Conservation (phyloP, 2,888 invertebrate genomes). For the Cantharis rufa region DNA sequence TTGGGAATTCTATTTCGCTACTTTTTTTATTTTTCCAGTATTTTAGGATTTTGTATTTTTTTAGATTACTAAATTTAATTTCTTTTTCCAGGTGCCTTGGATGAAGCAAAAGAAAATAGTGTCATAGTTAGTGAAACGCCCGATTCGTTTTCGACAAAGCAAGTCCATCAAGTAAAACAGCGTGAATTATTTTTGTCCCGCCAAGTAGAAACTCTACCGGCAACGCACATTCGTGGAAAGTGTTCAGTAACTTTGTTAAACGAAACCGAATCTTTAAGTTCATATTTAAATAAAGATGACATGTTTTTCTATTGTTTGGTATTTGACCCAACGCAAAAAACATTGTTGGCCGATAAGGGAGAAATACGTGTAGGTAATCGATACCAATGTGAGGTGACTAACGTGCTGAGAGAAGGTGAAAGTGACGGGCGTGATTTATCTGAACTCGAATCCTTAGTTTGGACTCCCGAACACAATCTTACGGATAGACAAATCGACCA, state of each 20-base stretch:
- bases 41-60: neutral
- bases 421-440: slow-evolving; percentile 45
- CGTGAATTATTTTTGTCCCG: slow-evolving; percentile 97
- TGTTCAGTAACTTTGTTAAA: slow-evolving; percentile 98
- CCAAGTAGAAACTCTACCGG: slow-evolving; percentile 96
- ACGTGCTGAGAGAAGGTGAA: slow-evolving; percentile 75
- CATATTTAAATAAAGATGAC: slow-evolving; percentile 97
- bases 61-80: neutral
- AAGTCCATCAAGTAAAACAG: slow-evolving; percentile 95
- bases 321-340: slow-evolving; percentile 99
- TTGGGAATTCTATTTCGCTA: no score
- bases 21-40: neutral
- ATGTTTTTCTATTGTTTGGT: slow-evolving; percentile 99
- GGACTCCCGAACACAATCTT: slow-evolving; percentile 91
- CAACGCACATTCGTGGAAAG: slow-evolving; percentile 98
- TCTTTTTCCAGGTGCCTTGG: slow-evolving; percentile 52
- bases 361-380: slow-evolving; percentile 90
- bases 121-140: slow-evolving; percentile 18
- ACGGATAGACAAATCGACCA: slow-evolving; percentile 98
- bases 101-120: slow-evolving; percentile 36
- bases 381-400: slow-evolving; percentile 94
- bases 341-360: slow-evolving; percentile 97
- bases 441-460: slow-evolving; percentile 88
- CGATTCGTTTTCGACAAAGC: slow-evolving; percentile 76
- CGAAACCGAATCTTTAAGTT: slow-evolving; percentile 95